Base-by-base conservation (phyloP, 1,140 invertebrate genomes). In the Papilio dardanus region DNA sequence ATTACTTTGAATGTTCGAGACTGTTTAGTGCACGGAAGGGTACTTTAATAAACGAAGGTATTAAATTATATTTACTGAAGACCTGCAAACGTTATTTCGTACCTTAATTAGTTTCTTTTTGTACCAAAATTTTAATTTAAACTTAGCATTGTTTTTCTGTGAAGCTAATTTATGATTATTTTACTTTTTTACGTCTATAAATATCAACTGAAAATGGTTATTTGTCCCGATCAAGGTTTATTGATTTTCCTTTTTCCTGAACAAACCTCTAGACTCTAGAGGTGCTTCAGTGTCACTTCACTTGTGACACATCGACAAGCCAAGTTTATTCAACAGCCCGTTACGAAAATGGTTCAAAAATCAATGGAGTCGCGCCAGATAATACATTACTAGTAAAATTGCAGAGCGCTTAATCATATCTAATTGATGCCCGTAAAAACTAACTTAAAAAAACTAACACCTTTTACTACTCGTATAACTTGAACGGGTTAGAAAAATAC, bases 231-330 rank as follows among this genome's bases (percentile, higher is more conserved):
- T 62, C 54, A 62, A 62, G 24, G 21, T 3, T 62, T 62, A 62
- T 62, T 62, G 50, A 54, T 54, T 75, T 86, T 85, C 74, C 75
- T 80, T 77, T 42, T 85, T 82, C 83, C 77, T 84, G 77, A 82
- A 74, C 74, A 86, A 83, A 81, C 80, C 82, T 81, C 81, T 80
- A 82, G 76, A 78, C 79, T 87, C 81, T 81, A 77, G n/a, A 81
- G 82, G 79, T 79, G 77, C 77, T 86, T 79, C 78, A 90, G 82
- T 83, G 81, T 92, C 89, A 90, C 91, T 92, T 90, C 88, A 90
- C 90, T 91, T 92, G 88, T 91, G 90, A 93, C 90, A 92, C 89
- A 93, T 93, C 88, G 91, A 92, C 88, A 90, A 83, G 83, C 81
- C 86, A 89, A 92, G 90, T 92, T 92, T 92, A 91, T 90, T 89